phyloP scores from a whole-genome alignment of 2,888 invertebrate genomes.

The Ornithoptera priamus region DNA sequence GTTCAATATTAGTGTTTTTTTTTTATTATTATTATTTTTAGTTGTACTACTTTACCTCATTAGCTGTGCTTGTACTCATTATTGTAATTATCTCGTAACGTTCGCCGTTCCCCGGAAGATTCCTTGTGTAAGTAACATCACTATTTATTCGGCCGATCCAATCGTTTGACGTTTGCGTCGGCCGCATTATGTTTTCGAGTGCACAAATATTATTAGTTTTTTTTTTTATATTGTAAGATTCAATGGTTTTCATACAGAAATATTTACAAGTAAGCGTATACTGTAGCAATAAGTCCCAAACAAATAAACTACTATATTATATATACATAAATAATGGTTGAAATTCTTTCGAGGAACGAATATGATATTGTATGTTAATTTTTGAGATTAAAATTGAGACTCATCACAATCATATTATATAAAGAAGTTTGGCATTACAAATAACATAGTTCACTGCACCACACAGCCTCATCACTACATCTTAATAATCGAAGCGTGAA shows the following conservation, averaged over 20 bases:
- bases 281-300: slow-evolving; percentile 13
- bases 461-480: too few relatives aligned
- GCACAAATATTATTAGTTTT: slow-evolving; percentile 28
- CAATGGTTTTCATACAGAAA: slow-evolving; percentile 7
- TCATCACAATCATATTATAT: background rate
- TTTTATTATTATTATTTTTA: slow-evolving; percentile 50
- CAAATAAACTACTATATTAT: slow-evolving; percentile 10
- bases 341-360: slow-evolving; percentile 26
- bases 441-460: background rate
- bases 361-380: slow-evolving; percentile 12
- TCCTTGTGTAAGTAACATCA: slow-evolving; percentile 1
- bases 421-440: slow-evolving; percentile 13
- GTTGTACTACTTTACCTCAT: slow-evolving; percentile 69
- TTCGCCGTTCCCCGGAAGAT: slow-evolving; percentile 25
- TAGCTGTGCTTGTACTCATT: slow-evolving; percentile 62
- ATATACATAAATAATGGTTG: slow-evolving; percentile 3
- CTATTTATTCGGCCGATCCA: slow-evolving; percentile 5
- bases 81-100: slow-evolving; percentile 29
- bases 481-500: too few relatives aligned
- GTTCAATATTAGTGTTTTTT: slow-evolving; percentile 63
- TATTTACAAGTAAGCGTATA: slow-evolving; percentile 19
- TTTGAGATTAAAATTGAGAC: slow-evolving; percentile 10
- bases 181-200: background rate
- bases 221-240: slow-evolving; percentile 8
- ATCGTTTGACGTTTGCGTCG: slow-evolving; percentile 21